Evolutionary conservation across 2,888 invertebrate genomes (phyloP).

Genomic region (Achlya flavicornis): DNA sequence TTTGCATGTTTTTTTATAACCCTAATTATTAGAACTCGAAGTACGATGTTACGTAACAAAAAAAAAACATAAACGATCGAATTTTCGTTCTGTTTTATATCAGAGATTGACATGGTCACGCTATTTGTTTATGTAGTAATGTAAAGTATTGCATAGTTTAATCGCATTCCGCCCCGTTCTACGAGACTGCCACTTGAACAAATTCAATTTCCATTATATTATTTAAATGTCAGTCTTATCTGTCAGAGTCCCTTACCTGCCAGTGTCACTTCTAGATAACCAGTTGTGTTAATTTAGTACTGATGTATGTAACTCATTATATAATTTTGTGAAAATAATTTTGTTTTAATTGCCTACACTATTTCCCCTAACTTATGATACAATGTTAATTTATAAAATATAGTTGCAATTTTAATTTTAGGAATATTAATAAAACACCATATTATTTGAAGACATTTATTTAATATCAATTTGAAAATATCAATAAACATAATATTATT

Average conservation of each 20-base stretch:
- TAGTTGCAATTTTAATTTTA: too few relatives aligned
- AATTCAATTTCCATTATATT: slow-evolving; percentile 1
- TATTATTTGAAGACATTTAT: background rate
- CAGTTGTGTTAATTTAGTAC: slow-evolving; percentile 45
- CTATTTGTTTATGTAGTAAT: background rate
- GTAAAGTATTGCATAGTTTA: slow-evolving; percentile 4
- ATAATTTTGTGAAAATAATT: slow-evolving; percentile 58
- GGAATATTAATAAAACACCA: background rate
- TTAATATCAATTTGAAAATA: background rate
- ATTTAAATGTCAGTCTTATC: slow-evolving; percentile 10
- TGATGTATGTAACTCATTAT: slow-evolving; percentile 58
- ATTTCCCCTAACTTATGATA: too few relatives aligned
- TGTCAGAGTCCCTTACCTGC: slow-evolving; percentile 25
- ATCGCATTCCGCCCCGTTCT: slow-evolving; percentile 13
- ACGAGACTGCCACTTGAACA: slow-evolving; percentile 1
- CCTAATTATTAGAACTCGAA: background rate
- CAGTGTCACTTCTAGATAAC: slow-evolving; percentile 42
- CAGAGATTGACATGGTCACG: background rate
- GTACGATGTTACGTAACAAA: background rate
- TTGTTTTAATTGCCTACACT: slow-evolving; percentile 28
- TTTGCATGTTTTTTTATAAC: background rate
- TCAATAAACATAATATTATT: background rate
- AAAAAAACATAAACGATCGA: background rate
- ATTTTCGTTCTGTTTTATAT: slow-evolving; percentile 2
- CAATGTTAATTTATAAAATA: too few relatives aligned